phyloP scores from a whole-genome alignment of 2,113 vertebrate species.

The Brachirus orientalis region DNA sequence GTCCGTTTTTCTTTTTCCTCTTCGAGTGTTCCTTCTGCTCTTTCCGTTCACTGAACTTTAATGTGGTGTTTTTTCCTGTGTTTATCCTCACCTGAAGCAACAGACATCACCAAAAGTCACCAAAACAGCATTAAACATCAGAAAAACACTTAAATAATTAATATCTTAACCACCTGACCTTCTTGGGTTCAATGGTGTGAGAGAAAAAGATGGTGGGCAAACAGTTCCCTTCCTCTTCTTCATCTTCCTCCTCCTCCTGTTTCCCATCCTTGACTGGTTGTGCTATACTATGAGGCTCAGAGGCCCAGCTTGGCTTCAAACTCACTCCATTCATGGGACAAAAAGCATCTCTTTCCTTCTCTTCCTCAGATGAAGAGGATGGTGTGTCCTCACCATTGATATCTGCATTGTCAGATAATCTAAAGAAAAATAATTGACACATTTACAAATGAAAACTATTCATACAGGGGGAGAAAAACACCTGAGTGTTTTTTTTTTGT shows the following conservation, averaged over 20 bases:
- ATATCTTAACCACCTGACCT: slow-evolving; percentile 73
- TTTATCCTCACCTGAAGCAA: slow-evolving; percentile 93
- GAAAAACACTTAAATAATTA: neutral
- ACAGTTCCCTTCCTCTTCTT: slow-evolving; percentile 75
- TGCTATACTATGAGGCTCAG: slow-evolving; percentile 21
- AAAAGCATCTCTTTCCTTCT: slow-evolving; percentile 81
- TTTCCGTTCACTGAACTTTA: slow-evolving; percentile 96
- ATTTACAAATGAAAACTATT: neutral
- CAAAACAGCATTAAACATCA: neutral
- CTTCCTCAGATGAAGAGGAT: slow-evolving; percentile 90
- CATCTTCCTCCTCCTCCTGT: slow-evolving; percentile 64
- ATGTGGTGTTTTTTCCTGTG: slow-evolving; percentile 94
- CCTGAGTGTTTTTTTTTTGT: neutral
- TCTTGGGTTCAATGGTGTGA: slow-evolving; percentile 95
- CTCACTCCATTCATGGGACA: slow-evolving; percentile 69
- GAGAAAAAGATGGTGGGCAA: slow-evolving; percentile 95
- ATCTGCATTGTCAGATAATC: slow-evolving; percentile 78
- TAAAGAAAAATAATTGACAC: slow-evolving; percentile 55
- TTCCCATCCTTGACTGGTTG: slow-evolving; percentile 29
- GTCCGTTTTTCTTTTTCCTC: slow-evolving; percentile 91
- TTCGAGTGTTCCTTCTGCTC: slow-evolving; percentile 90
- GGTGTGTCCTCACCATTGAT: slow-evolving; percentile 84
- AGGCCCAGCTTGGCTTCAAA: slow-evolving; percentile 56
- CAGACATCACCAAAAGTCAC: neutral
- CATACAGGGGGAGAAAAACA: neutral